A percentile compares a stretch with the other conserved stretches of the same genome.
These are phyloP conservation scores for Falco naumanni DNA, from an alignment of 2,797 vertebrate genomes.

Conservation along the genomic window DNA sequence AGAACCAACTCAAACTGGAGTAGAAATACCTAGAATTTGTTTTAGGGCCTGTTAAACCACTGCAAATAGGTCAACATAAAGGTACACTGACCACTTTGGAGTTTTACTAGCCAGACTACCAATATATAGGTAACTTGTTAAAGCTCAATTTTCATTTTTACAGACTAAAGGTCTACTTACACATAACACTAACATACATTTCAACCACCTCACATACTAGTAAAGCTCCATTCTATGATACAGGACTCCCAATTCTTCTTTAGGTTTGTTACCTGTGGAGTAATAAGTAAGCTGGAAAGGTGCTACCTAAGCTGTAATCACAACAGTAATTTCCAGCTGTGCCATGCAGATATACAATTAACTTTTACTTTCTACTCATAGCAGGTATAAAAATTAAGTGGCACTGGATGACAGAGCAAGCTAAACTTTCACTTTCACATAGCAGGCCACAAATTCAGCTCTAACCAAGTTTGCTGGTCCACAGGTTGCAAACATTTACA, in stretches of 20 bases:
- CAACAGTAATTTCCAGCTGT: neutral
- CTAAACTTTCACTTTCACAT: neutral
- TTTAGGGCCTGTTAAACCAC: neutral
- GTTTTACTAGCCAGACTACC: neutral
- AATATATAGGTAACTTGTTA: neutral
- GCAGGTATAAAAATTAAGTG: neutral
- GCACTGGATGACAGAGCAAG: neutral
- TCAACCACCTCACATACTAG: neutral
- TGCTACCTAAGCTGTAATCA: neutral
- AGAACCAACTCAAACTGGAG: neutral
- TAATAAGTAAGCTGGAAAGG: neutral
- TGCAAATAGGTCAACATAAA: neutral
- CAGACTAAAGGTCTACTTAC: neutral
- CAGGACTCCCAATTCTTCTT: neutral
- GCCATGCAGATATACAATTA: neutral
- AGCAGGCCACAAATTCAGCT: neutral
- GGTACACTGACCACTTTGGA: neutral
- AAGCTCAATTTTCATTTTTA: neutral
- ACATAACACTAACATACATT: neutral
- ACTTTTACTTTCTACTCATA: neutral
- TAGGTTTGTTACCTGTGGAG: neutral
- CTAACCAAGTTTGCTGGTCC: neutral
- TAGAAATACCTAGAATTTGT: neutral
- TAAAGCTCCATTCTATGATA: neutral
- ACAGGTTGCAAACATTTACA: neutral